Evolutionary conservation across 1,140 invertebrate genomes (phyloP).

Genomic region (Trinorchestia longiramus): DNA sequence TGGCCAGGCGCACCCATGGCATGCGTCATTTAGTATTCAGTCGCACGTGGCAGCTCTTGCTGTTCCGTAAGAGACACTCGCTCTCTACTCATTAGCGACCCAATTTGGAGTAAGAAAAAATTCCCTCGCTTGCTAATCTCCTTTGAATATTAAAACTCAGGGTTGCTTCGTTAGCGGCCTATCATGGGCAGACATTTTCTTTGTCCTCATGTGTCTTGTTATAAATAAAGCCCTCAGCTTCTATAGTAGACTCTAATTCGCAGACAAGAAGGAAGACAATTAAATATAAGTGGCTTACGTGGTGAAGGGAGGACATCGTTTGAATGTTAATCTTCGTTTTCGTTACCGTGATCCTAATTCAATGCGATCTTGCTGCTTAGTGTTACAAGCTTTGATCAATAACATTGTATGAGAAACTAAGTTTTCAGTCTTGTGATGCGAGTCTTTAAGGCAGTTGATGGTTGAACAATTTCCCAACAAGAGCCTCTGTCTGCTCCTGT

Average conservation of each 20-base stretch:
- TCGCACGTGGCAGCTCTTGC: not conserved
- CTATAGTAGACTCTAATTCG: not conserved
- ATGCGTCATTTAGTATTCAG: not conserved
- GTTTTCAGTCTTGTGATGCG: not conserved
- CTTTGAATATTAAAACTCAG: not conserved
- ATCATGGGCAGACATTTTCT: not conserved
- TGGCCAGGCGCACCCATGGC: not conserved
- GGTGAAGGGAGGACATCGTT: not conserved
- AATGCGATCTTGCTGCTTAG: not conserved
- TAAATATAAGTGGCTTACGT: conserved; percentile 9
- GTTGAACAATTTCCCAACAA: not conserved
- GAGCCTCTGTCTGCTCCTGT: not conserved
- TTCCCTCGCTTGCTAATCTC: not conserved
- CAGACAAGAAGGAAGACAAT: not conserved
- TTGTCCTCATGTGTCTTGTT: not conserved
- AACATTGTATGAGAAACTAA: not conserved
- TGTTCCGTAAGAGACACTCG: not conserved
- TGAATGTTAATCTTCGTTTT: not conserved
- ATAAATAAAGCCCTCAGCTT: conserved; percentile 1
- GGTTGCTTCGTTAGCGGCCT: not conserved
- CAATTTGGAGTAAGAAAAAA: not conserved
- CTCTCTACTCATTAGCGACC: not conserved
- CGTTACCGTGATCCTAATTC: not conserved
- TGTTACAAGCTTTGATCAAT: not conserved
- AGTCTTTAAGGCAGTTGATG: not conserved